phyloP scores from a whole-genome alignment of 2,888 invertebrate species.

The Mythimna loreyi region DNA sequence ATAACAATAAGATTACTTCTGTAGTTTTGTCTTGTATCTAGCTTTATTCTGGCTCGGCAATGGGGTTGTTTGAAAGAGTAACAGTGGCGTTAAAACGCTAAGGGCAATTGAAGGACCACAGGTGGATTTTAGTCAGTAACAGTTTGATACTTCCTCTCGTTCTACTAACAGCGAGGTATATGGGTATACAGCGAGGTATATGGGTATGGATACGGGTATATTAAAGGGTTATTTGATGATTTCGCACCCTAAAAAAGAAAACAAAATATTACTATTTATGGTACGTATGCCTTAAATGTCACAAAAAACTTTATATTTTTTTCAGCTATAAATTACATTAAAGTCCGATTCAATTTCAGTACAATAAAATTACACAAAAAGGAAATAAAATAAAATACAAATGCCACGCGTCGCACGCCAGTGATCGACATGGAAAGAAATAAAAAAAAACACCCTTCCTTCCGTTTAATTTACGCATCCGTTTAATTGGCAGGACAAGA shows the following conservation, averaged over 20 bases:
- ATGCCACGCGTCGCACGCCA: constrained; percentile 26
- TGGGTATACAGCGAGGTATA: too few species aligned
- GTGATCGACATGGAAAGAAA: constrained; percentile 50
- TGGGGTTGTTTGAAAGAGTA: too few species aligned
- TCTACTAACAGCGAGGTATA: too few species aligned
- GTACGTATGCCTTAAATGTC: not conserved
- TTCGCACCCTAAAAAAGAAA: too few species aligned
- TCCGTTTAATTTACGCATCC: constrained; percentile 73
- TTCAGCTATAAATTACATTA: not conserved
- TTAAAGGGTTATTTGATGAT: too few species aligned
- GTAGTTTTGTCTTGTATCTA: not conserved
- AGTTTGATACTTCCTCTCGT: too few species aligned
- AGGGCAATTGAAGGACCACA: too few species aligned
- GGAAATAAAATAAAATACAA: not conserved
- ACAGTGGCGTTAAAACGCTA: too few species aligned
- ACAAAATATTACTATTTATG: not conserved
- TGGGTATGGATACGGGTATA: too few species aligned
- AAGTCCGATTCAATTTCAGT: not conserved
- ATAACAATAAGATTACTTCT: too few species aligned
- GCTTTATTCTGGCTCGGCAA: not conserved
- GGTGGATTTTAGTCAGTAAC: too few species aligned
- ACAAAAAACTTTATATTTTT: not conserved
- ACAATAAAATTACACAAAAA: not conserved
- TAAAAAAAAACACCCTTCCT: constrained; percentile 62
- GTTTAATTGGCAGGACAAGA: constrained; percentile 75